Percentiles rank a stretch among this genome's conserved stretches.
Conservation (phyloP, 2,113 vertebrate species). For the Otolemur garnettii region DNA sequence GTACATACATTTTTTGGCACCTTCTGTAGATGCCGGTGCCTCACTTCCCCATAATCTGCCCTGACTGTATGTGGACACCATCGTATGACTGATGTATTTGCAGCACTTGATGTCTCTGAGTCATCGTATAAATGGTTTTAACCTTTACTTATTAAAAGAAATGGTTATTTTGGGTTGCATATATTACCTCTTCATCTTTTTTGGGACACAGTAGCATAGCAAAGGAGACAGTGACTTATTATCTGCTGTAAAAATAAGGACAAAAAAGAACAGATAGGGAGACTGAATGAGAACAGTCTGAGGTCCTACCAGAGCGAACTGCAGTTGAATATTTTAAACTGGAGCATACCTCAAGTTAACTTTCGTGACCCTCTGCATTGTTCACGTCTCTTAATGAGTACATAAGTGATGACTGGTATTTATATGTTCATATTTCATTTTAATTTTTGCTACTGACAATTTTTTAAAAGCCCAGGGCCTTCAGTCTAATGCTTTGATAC, state of each 20-base stretch:
- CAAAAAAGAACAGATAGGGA: conserved; percentile 27
- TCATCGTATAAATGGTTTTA: conserved; percentile 68
- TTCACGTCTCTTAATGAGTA: not conserved
- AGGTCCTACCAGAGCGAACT: conserved; percentile 35
- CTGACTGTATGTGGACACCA: not conserved
- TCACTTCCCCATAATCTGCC: not conserved
- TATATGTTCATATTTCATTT: not conserved
- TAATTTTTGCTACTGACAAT: not conserved
- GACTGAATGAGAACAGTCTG: conserved; percentile 51
- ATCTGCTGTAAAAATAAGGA: conserved; percentile 70
- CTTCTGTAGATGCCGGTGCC: not conserved
- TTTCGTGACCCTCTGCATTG: not conserved
- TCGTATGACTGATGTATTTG: not conserved
- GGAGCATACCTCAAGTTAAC: not conserved
- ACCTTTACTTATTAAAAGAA: conserved; percentile 74
- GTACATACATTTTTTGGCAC: too few relatives aligned
- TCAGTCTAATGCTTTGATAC: not conserved
- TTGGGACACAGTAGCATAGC: conserved; percentile 42
- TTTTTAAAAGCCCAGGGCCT: not conserved
- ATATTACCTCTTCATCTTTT: conserved; percentile 73
- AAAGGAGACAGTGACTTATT: conserved; percentile 71
- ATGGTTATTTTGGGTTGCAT: conserved; percentile 71
- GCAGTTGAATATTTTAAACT: conserved; percentile 38
- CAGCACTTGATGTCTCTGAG: conserved; percentile 43
- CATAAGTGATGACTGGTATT: not conserved